phyloP scores from a whole-genome alignment of 2,113 vertebrate species.

The Oreochromis aureus region DNA sequence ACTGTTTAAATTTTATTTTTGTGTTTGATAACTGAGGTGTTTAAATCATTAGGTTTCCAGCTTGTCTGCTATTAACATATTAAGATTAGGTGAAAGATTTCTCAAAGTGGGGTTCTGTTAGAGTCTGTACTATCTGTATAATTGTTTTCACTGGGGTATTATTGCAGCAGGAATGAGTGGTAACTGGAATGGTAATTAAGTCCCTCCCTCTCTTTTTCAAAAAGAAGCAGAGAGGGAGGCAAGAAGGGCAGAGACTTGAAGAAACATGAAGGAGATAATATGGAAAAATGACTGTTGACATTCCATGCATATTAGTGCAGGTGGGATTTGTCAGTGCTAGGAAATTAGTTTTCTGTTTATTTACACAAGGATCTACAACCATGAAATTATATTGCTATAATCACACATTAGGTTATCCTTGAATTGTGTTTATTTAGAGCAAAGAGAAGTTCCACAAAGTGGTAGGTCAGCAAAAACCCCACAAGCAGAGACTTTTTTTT shows the following conservation, averaged over 20 bases:
- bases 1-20: background rate
- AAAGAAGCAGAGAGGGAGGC: background rate
- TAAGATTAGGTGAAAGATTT: background rate
- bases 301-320: slow-evolving; percentile 28
- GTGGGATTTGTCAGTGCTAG: slow-evolving; percentile 29
- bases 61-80: background rate
- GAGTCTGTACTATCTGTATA: background rate
- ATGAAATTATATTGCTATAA: slow-evolving; percentile 12
- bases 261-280: slow-evolving; percentile 33
- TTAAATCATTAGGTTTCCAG: background rate
- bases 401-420: slow-evolving; percentile 39
- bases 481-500: background rate
- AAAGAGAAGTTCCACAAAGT: background rate
- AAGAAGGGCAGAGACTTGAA: slow-evolving; percentile 16
- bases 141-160: background rate
- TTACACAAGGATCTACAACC: slow-evolving; percentile 39
- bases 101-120: background rate
- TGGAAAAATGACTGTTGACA: slow-evolving; percentile 34
- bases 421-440: slow-evolving; percentile 39
- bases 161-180: background rate
- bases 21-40: background rate
- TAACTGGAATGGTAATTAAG: background rate
- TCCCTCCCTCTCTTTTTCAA: background rate
- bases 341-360: slow-evolving; percentile 49
- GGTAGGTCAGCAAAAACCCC: background rate